Evolutionary conservation across 2,888 invertebrate species (phyloP).

Genomic region (Micoletzkya japonica): DNA sequence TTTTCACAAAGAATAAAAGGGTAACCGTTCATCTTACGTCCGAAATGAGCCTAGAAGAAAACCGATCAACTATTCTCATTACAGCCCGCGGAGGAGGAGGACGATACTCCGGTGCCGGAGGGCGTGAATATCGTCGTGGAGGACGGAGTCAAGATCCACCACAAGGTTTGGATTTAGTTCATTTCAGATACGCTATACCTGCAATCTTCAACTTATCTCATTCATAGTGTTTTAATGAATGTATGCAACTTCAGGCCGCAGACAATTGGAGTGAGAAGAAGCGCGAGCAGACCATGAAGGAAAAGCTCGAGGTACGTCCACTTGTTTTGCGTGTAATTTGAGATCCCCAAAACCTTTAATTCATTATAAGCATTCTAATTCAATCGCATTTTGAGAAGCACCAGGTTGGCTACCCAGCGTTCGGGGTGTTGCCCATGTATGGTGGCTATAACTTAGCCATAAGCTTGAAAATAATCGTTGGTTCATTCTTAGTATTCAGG

Average conservation of each 20-base stretch:
- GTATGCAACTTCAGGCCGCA: conserved; percentile 69
- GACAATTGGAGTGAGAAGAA: conserved; percentile 71
- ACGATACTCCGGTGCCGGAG: conserved; percentile 13
- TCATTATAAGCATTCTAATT: no score
- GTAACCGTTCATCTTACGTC: no score
- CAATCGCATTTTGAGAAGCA: no score
- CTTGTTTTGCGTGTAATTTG: no score
- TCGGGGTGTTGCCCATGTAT: not conserved
- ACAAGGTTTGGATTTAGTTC: not conserved
- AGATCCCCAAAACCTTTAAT: no score
- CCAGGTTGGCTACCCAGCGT: no score
- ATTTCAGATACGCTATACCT: no score
- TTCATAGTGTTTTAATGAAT: no score
- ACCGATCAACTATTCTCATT: no score
- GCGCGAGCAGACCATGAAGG: conserved; percentile 79
- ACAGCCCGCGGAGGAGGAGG: not conserved
- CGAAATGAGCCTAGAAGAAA: no score
- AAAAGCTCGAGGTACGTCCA: conserved; percentile 72
- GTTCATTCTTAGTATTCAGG: conserved; percentile 63
- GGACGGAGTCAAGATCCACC: conserved; percentile 19
- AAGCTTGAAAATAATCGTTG: not conserved
- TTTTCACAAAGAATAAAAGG: no score
- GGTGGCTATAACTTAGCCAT: not conserved
- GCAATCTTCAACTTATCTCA: no score
- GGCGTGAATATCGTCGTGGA: conserved; percentile 20